phyloP scores from a whole-genome alignment of 1,140 invertebrate genomes.

The Neomicropteryx cornuta region DNA sequence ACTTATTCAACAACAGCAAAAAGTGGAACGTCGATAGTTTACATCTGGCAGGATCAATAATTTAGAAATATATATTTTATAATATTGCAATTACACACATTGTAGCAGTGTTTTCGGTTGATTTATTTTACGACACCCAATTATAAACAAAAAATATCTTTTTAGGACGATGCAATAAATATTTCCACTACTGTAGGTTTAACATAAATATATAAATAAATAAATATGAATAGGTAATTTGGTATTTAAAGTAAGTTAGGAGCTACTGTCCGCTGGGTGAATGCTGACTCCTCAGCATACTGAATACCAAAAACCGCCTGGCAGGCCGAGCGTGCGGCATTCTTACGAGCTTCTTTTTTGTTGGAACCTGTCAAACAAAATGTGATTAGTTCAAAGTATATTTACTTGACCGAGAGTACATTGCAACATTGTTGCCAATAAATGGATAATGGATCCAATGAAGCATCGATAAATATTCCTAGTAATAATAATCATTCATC shows the following conservation, averaged over 20 bases:
- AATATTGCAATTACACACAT: no score
- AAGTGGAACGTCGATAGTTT: no score
- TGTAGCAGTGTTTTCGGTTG: no score
- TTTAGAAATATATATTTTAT: no score
- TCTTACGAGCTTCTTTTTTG: conserved; percentile 42
- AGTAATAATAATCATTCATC: no score
- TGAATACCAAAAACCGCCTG: conserved; percentile 30
- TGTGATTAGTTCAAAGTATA: background rate
- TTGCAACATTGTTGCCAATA: no score
- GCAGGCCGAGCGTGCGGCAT: conserved; percentile 38
- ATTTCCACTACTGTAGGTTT: background rate
- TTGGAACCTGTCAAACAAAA: conserved; percentile 20
- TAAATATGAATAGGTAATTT: background rate
- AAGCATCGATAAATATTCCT: no score
- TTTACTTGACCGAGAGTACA: no score
- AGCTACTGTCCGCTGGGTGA: no score
- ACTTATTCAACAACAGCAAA: no score
- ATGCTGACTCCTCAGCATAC: conserved; percentile 17
- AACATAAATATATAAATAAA: background rate
- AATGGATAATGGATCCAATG: no score
- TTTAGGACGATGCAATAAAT: background rate
- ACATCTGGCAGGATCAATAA: no score
- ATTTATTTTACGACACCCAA: background rate
- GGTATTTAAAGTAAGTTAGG: background rate
- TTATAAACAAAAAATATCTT: background rate